Evolutionary conservation across 2,797 vertebrate species (phyloP), one percentile per base, ranked within the genome.

Genomic region (Phoebastria nigripes): DNA sequence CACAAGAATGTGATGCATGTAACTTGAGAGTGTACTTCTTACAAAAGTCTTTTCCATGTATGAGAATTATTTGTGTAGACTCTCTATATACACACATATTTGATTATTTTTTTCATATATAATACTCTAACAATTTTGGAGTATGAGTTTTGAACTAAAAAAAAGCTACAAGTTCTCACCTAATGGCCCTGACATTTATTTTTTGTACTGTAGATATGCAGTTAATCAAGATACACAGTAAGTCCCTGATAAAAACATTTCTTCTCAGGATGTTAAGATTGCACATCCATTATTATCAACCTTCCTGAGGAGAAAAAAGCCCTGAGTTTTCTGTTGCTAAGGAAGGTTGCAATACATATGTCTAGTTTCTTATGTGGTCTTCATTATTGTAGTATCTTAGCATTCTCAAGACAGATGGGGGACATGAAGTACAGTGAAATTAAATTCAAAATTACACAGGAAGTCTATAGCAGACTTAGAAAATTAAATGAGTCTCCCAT

Each of bases 201-300:
- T 65, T 93, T 58, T 63, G 16, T 63, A 11, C 8, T 15, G 6
- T 13, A 46, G 10, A 33, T 41, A 62, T 18, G 11, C 11, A 82
- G 12, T 56, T 78, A 73, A 73, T 80, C 35, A 86, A 82, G 51
- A 54, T 39, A 51, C 19, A 20, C 26, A 46, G 8, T 37, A 17
- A 49, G 73, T 49, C 24, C 22, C n/a, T 67, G 41, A 71, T 78
- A 65, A 92, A 96, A 91, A 37, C 9, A 81, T 49, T 83, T 86
- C 17, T 83, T 70, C 47, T 67, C 25, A 25, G 37, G 21, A n/a
- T 59, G 41, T 81, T 59, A 47, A 78, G 31, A 49, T n/a, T 82
- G 25, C 15, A 17, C 33, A 72, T 63, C 31, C 18, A 2, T 83
- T 85, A 62, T 71, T 63, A 56, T 67, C 35, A 62, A 2, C 72